Evolutionary conservation across 2,888 invertebrate genomes (phyloP).

Genomic region (Megastigmus dorsalis): DNA sequence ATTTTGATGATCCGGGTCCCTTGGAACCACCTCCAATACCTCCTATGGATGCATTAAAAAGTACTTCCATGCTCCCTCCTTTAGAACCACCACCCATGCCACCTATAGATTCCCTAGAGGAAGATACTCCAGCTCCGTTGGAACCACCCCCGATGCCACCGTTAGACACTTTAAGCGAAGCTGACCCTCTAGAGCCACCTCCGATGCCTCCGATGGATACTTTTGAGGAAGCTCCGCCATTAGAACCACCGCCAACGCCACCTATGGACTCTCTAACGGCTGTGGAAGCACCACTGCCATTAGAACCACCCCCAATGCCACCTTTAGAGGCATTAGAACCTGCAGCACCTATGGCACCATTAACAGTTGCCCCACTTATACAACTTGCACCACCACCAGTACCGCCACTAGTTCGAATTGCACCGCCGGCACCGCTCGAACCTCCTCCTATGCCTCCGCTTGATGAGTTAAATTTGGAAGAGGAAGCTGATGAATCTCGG

Average conservation of each 20-base stretch:
- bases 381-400: neutral
- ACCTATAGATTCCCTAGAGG: too few relatives aligned
- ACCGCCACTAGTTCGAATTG: neutral
- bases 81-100: conserved; percentile 36
- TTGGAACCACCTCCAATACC: conserved; percentile 46
- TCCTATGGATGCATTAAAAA: too few relatives aligned
- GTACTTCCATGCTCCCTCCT: too few relatives aligned
- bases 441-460: neutral
- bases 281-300: neutral
- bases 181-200: neutral
- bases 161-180: neutral
- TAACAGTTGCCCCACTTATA: too few relatives aligned
- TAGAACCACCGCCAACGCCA: neutral
- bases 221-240: neutral
- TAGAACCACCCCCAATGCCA: conserved; percentile 13
- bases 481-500: neutral
- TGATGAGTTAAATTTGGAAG: neutral
- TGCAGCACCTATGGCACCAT: too few relatives aligned
- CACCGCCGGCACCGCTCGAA: neutral
- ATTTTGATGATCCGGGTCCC: conserved; percentile 8
- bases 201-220: neutral
- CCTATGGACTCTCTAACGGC: too few relatives aligned
- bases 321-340: neutral
- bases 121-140: neutral
- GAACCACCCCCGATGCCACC: neutral